phyloP scores from a whole-genome alignment of 2,888 invertebrate genomes.

The Unio delphinus region DNA sequence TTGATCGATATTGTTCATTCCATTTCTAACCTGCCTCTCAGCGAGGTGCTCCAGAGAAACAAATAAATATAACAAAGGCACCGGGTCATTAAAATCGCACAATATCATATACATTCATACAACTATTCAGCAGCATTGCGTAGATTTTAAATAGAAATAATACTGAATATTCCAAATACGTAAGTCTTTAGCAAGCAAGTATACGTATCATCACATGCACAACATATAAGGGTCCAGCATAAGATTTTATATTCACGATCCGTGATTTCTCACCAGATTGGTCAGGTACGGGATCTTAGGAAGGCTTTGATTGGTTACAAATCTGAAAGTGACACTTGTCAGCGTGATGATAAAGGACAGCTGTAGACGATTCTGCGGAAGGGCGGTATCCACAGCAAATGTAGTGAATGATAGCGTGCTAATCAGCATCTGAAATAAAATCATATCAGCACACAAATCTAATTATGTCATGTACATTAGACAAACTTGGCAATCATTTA shows the following conservation, averaged over 20 bases:
- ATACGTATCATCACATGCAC: no score
- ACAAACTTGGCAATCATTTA: no score
- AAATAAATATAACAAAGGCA: no score
- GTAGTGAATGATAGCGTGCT: slow-evolving; percentile 65
- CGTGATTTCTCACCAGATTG: slow-evolving; percentile 58
- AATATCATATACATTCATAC: background rate
- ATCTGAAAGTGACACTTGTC: slow-evolving; percentile 69
- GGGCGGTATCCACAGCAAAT: slow-evolving; percentile 59
- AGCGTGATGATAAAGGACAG: slow-evolving; percentile 67
- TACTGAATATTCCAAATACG: no score
- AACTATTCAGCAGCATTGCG: background rate
- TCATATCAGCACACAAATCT: background rate
- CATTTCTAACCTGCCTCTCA: no score
- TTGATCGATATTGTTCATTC: no score
- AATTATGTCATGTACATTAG: no score
- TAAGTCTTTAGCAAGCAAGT: no score
- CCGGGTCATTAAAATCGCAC: background rate
- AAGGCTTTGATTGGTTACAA: slow-evolving; percentile 68
- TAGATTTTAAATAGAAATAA: background rate
- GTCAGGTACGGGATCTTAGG: slow-evolving; percentile 70
- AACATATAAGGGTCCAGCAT: no score
- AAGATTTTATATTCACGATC: no score
- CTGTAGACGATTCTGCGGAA: slow-evolving; percentile 66
- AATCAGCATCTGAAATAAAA: slow-evolving; percentile 61
- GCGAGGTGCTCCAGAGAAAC: no score